Evolutionary conservation across 2,888 invertebrate species (phyloP).

Genomic region (Tryphoninae sp.): DNA sequence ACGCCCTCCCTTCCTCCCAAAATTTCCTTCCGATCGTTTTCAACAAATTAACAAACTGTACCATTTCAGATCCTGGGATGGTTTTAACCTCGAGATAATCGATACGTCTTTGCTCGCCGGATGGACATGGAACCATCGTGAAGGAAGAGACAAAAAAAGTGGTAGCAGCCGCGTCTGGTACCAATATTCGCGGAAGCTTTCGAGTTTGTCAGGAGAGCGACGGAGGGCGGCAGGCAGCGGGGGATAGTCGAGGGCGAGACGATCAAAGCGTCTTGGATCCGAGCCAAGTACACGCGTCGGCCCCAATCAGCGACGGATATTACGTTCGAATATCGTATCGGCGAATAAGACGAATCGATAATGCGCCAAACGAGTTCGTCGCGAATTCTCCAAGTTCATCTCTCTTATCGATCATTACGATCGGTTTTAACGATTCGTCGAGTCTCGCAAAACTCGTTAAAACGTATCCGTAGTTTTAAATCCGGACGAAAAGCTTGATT

Average conservation of each 20-base stretch:
- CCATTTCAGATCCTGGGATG: too few species aligned
- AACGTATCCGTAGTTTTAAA: background rate
- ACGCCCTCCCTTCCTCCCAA: too few species aligned
- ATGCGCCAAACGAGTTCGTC: slow-evolving; percentile 28
- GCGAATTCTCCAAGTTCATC: too few species aligned
- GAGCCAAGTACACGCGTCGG: slow-evolving; percentile 74
- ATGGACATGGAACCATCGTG: background rate
- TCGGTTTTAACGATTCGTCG: too few species aligned
- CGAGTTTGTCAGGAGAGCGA: slow-evolving; percentile 1
- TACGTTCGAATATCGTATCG: slow-evolving; percentile 70
- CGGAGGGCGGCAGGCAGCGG: background rate
- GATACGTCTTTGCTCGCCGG: background rate
- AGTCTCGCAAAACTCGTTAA: too few species aligned
- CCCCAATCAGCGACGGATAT: slow-evolving; percentile 76
- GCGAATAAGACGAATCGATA: slow-evolving; percentile 66
- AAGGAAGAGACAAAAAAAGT: background rate
- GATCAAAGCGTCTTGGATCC: slow-evolving; percentile 74
- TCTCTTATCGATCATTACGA: too few species aligned
- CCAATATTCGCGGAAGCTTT: slow-evolving; percentile 55
- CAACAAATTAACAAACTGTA: too few species aligned
- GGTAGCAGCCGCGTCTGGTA: slow-evolving; percentile 2
- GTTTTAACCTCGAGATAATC: too few species aligned
- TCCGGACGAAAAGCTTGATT: background rate
- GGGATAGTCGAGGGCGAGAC: slow-evolving; percentile 43
- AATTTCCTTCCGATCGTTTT: too few species aligned